These are phyloP conservation scores for Stigmatopora argus DNA, from an alignment of 2,113 vertebrate genomes.

Conservation along the genomic window DNA sequence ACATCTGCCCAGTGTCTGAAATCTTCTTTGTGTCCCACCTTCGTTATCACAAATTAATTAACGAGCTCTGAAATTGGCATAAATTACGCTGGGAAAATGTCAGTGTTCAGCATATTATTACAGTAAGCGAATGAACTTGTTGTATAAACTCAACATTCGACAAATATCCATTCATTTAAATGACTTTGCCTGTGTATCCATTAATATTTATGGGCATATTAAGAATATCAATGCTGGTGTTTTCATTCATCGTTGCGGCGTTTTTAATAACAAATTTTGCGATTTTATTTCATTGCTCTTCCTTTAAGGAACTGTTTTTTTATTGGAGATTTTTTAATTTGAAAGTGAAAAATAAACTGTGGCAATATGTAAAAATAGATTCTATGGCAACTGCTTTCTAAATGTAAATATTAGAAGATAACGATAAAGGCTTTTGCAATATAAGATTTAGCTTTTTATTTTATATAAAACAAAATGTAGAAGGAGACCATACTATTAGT, in stretches of 20 bases:
- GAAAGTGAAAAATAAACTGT: slow-evolving; percentile 8
- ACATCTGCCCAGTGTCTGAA: slow-evolving; percentile 72
- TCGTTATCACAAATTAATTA: slow-evolving; percentile 34
- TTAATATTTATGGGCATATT: not conserved
- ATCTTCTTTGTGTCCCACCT: slow-evolving; percentile 64
- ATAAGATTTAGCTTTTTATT: slow-evolving; percentile 36
- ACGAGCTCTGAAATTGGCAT: slow-evolving; percentile 16
- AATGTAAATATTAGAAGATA: slow-evolving; percentile 56
- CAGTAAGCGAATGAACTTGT: not conserved
- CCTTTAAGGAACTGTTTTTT: slow-evolving; percentile 20
- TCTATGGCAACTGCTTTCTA: slow-evolving; percentile 44
- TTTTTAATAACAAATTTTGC: slow-evolving; percentile 41
- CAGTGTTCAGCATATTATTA: not conserved
- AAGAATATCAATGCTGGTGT: slow-evolving; percentile 14
- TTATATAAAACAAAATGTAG: slow-evolving; percentile 52
- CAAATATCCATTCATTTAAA: slow-evolving; percentile 6
- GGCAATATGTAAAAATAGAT: slow-evolving; percentile 40
- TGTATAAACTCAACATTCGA: not conserved
- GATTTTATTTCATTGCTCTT: slow-evolving; percentile 26
- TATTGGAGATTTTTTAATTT: slow-evolving; percentile 27
- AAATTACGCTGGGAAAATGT: not conserved
- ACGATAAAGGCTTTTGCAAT: slow-evolving; percentile 56
- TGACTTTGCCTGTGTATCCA: not conserved
- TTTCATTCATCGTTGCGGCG: slow-evolving; percentile 25
- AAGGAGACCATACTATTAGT: slow-evolving; percentile 61